Base-by-base conservation (phyloP, 1,140 invertebrate species). In the Pomacea maculata region DNA sequence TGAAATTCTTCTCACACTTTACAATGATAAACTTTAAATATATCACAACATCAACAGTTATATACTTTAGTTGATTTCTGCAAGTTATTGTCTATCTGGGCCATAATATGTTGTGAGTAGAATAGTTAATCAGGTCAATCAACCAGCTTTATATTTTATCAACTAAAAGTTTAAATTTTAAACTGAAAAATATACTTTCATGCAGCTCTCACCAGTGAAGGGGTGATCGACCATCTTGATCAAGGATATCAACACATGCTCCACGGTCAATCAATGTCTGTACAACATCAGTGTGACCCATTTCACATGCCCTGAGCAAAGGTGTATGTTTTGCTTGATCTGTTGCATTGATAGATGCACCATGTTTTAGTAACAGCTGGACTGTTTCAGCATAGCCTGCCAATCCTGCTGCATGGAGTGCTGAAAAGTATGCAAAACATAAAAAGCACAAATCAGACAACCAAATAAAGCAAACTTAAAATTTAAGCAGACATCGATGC, bases 251-350 rank as follows among this genome's bases (percentile, higher is more conserved):
- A 0, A 92, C 87, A 75, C 87, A 82, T 67, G 91, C 91, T 54
- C 89, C 89, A 76, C 83, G 82, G 79, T 92, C 91, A 45, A 92
- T 89, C 19, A 92, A 79, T 29, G 88, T 83, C 79, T 89, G 89
- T 25, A 91, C 91, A 17, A 91, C 89, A 78, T 91, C 89, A 15
- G 88, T 88, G 73, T 91, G 89, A 0, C 91, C 91, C 86, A 90
- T 90, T 84, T 92, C 91, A 85, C 91, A 92, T 52, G 92, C 92
- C 57, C 90, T 83, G 70, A 92, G 89, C 73, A 92, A 82, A 14
- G 91, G 90, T 10, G 91, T 92, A 81, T 92, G 90, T 75, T 90
- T 89, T 71, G 87, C 78, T 63, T 88, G 86, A 79, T 92, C 90
- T 19, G 83, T 82, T 15, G 86, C 81, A 76, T 92, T 88, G n/a